Conservation (phyloP, 1,140 invertebrate genomes). For the Aplysia californica region DNA sequence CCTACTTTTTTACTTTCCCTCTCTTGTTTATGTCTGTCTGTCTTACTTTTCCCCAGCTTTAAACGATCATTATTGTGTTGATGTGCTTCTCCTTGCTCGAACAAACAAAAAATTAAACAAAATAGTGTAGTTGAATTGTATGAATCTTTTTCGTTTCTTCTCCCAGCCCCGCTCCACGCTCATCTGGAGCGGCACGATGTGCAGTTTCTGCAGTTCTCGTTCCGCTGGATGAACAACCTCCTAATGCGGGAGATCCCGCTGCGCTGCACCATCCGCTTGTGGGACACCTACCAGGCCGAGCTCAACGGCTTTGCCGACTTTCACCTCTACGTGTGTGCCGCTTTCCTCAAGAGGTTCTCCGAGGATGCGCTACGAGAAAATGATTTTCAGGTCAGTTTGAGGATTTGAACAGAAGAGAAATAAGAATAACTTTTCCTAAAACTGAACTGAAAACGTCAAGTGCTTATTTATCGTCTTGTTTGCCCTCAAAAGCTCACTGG, state of each 20-base stretch:
- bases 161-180: conserved; percentile 83
- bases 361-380: conserved; percentile 87
- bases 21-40: too few species aligned
- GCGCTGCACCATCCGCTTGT: conserved; percentile 96
- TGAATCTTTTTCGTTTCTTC: conserved; percentile 25
- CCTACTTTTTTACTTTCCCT: too few species aligned
- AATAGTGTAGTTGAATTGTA: too few species aligned
- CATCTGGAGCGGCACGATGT: conserved; percentile 94
- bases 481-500: too few species aligned
- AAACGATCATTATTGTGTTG: too few species aligned
- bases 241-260: conserved; percentile 97
- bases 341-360: conserved; percentile 96
- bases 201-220: conserved; percentile 99
- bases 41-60: too few species aligned
- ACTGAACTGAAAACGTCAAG: too few species aligned
- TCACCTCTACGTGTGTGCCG: conserved; percentile 98
- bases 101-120: too few species aligned
- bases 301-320: conserved; percentile 96
- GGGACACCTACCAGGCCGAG: conserved; percentile 98
- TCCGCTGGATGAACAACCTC: conserved; percentile 99
- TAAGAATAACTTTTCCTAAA: too few species aligned
- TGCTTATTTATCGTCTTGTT: too few species aligned
- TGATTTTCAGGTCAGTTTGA: conserved; percentile 88
- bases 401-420: too few species aligned
- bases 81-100: too few species aligned